phyloP scores from a whole-genome alignment of 1,140 invertebrate genomes.

The Eupeodes corollae region DNA sequence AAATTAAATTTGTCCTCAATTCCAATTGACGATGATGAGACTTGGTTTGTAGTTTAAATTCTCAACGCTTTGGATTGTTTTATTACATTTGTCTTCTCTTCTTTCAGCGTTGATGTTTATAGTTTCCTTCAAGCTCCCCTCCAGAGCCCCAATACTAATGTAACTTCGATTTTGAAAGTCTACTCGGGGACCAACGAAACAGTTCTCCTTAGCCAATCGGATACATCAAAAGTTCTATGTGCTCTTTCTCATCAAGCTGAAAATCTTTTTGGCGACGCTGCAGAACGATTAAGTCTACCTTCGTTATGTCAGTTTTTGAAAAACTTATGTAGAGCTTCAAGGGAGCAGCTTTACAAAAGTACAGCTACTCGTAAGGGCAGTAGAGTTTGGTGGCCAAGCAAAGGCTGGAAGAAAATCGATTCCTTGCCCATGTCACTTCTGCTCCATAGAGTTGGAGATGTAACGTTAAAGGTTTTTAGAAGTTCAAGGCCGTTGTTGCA shows the following conservation, averaged over 20 bases:
- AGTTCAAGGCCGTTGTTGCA: slow-evolving; percentile 80
- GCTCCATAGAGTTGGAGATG: slow-evolving; percentile 71
- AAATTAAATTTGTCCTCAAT: slow-evolving; percentile 37
- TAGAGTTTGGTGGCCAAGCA: slow-evolving; percentile 38
- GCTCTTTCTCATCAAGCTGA: slow-evolving; percentile 77
- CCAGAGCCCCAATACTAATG: slow-evolving; percentile 47
- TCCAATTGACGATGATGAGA: slow-evolving; percentile 57
- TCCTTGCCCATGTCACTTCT: slow-evolving; percentile 45
- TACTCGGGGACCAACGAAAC: slow-evolving; percentile 42
- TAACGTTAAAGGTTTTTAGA: slow-evolving; percentile 73
- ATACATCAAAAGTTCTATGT: slow-evolving; percentile 77
- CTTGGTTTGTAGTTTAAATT: slow-evolving; percentile 43
- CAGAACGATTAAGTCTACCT: slow-evolving; percentile 72
- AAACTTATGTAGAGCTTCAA: slow-evolving; percentile 69
- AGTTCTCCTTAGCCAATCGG: slow-evolving; percentile 63
- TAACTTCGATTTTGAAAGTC: slow-evolving; percentile 33
- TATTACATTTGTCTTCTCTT: neutral
- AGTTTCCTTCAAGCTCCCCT: slow-evolving; percentile 64
- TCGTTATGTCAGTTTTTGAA: slow-evolving; percentile 70
- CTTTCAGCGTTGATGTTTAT: slow-evolving; percentile 63
- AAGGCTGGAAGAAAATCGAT: slow-evolving; percentile 38
- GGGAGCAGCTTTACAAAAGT: slow-evolving; percentile 57
- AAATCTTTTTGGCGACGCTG: slow-evolving; percentile 72
- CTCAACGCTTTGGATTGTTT: neutral
- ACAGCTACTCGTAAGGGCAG: slow-evolving; percentile 41